Base-by-base conservation (phyloP, 2,888 invertebrate genomes). In the Leucania comma region DNA sequence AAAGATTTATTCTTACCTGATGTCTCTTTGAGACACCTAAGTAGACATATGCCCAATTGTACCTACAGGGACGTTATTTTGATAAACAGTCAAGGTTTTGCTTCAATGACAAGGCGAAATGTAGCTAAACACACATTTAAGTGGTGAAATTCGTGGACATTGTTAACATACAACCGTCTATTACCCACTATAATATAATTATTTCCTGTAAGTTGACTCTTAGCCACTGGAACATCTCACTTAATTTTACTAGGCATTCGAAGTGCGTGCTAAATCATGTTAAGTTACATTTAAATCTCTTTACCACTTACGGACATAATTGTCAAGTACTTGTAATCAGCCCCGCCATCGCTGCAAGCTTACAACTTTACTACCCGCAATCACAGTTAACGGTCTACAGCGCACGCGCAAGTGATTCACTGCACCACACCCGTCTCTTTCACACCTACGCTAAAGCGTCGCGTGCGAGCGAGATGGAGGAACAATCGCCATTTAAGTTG, bases 401-500 rank as follows among this genome's bases (percentile, higher is more conserved):
- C 91, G 89, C 91, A 90, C 89, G 91, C 91, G 89, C 90, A 60
- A 56, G 80, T 87, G 88, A 86, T 83, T 85, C 90, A 88, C 85
- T 86, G 83, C 81, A 78, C 50, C 72, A 60, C 68, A 66, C 29
- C 77, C 75, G 64, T 86, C 87, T 84, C 87, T 70, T 68, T 88
- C 86, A 71, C 80, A 81, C 84, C 46, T 17, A 4, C 10, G 22
- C n/a, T n/a, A 60, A 20, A 4, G 12, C 20, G 0, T 0, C 1
- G 35, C 1, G 88, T 67, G 78, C 48, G 86, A 93, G 83, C 12
- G 90, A 86, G 92, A 91, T 24, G 66, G 51, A 68, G 79, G 65
- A 93, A 93, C 93, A 93, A 93, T 92, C 86, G 88, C 89, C 90
- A 93, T 92, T 92, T 90, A 93, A 88, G 86, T 89, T 89, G 87